Conservation (phyloP, 1,140 invertebrate species). For the Sesamia nonagrioides region DNA sequence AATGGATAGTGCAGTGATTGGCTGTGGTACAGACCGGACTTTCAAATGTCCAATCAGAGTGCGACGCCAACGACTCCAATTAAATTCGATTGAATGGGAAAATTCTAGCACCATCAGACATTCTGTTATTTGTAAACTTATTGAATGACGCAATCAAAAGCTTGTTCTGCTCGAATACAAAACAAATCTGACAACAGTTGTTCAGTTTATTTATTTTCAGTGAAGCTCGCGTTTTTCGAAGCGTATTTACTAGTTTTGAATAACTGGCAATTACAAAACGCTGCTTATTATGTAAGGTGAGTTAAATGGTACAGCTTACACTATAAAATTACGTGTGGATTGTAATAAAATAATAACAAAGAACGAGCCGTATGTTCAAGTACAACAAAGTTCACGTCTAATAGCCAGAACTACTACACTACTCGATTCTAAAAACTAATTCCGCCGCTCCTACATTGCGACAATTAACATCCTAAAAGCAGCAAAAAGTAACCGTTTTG, state of each 20-base stretch:
- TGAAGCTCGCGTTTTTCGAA: background rate
- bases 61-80: constrained; percentile 43
- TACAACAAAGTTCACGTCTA: too few relatives aligned
- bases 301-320: too few relatives aligned
- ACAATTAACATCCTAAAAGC: constrained; percentile 23
- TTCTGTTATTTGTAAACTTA: constrained; percentile 47
- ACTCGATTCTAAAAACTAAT: constrained; percentile 17
- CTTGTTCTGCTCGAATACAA: constrained; percentile 24
- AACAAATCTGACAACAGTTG: constrained; percentile 33
- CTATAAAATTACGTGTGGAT: background rate
- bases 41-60: constrained; percentile 49
- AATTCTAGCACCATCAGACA: constrained; percentile 36
- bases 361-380: background rate
- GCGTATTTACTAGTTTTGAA: background rate
- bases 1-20: constrained; percentile 38
- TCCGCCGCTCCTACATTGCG: background rate
- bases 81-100: constrained; percentile 48
- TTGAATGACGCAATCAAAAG: constrained; percentile 38
- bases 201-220: constrained; percentile 15
- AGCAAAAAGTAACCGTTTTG: constrained; percentile 30
- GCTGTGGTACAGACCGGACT: constrained; percentile 22
- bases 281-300: background rate
- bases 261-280: background rate
- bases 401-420: background rate
- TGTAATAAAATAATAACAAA: background rate